Base-by-base conservation (phyloP, 2,113 vertebrate genomes). In the Gambusia affinis region DNA sequence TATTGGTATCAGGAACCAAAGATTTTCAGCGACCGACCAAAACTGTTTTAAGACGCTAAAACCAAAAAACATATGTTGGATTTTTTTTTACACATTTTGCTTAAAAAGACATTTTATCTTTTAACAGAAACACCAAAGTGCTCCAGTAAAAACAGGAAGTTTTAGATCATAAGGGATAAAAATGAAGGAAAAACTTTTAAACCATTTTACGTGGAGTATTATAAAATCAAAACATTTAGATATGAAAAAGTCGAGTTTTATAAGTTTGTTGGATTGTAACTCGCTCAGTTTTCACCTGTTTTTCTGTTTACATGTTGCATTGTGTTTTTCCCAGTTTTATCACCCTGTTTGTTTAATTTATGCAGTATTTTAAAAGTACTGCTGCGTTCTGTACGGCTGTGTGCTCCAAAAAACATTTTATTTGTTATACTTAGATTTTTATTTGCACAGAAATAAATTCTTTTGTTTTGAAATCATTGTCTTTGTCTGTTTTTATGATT, bases 381-480 rank as follows among this genome's bases (percentile, higher is more conserved):
- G 80, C 88, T 91, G 88, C 91, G 87, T 85, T 80, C 79, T 86
- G 82, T 91, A 79, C 31, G 71, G 85, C 87, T 76, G 69, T 85
- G 75, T 88, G 78, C 81, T 83, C 35, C 15, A 82, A 81, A 85
- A 73, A 80, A 79, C 79, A 86, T 90, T 30, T 64, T 15, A 15
- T 30, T 87, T 91, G 90, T 91, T 78, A 81, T 84, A 85, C 62
- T 72, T 82, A 14, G 11, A 76, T 30, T 76, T 76, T 84, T 85
- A 72, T 89, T 83, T 82, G 83, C 83, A 88, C 83, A 86, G 80
- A 94, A 94, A 94, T 94, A 95, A 94, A 94, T 93, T 80, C 27
- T 87, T 88, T 90, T 94, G 76, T 93, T 89, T 92, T 92, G 70
- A 93, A 91, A 82, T 93, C 89, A 93, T 93, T 89, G 92, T 95